These are phyloP conservation scores for Anser brachyrhynchus DNA, from an alignment of 2,113 vertebrate genomes.

Conservation along the genomic window DNA sequence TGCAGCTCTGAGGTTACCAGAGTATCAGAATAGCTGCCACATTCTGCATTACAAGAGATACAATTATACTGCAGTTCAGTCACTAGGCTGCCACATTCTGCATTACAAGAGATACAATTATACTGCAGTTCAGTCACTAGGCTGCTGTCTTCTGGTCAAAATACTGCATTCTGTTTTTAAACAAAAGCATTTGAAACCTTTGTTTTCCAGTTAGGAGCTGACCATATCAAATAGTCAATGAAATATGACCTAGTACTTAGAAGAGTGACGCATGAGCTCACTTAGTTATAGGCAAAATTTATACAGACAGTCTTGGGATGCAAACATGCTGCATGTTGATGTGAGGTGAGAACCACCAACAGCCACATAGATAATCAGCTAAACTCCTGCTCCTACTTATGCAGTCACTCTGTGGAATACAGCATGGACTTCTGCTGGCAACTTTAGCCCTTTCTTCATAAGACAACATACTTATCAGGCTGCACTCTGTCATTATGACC, in stretches of 20 bases:
- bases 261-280: not conserved
- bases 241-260: not conserved
- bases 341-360: not conserved
- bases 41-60: not conserved
- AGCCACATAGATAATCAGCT: not conserved
- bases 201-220: not conserved
- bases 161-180: not conserved
- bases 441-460: not conserved
- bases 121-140: not conserved
- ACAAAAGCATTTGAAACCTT: not conserved
- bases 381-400: not conserved
- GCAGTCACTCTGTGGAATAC: not conserved
- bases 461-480: not conserved
- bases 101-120: not conserved
- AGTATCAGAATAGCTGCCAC: not conserved
- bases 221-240: not conserved
- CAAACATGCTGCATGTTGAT: not conserved
- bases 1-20: not conserved
- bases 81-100: accelerated
- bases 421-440: not conserved
- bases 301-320: not conserved
- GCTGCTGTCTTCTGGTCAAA: accelerated
- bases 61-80: not conserved
- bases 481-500: not conserved
- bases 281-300: not conserved